Evolutionary conservation across 2,888 invertebrate species (phyloP), one percentile per base, ranked within the genome.

Genomic region (Odontomyia ornata): DNA sequence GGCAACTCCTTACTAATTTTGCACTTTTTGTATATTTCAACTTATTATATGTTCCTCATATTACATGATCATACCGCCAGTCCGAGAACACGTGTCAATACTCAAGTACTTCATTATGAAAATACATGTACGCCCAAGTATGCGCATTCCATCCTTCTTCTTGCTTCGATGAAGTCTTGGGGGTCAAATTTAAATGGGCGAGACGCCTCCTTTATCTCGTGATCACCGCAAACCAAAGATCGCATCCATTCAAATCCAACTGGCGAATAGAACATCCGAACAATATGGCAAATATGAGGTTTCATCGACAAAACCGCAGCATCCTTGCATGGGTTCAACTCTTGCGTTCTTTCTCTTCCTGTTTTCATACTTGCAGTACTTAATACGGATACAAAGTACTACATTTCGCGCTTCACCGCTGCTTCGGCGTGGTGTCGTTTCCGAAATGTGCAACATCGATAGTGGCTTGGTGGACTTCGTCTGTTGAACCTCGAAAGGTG

Each of bases 391-490:
- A 65, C 65, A 1, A 65, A 65, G 36, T 65, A 65, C 30, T 13
- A 65, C 65, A 36, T 65, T 43, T 65, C n/a, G 52, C 18, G 52
- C 52, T 52, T 4, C 52, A 52, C 18, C 36, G 9, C 9, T 36
- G 36, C 36, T 5, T 9, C 36, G 15, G 13, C n/a, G 36, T 18
- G 43, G 11, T 36, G 36, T 30, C 3, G 28, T 65, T 36, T 65
- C n/a, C 65, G 9, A 65, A 65, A 65, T 21, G 65, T 65, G 65
- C 43, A 65, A n/a, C 36, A 36, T 36, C 36, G 5, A 36, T 36
- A 36, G 5, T 36, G 5, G 36, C 36, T 9, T 9, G 36, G 9
- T 9, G 36, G 36, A 36, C 5, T 9, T 52, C n/a, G 13, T 60
- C 23, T 18, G 18, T 60, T 60, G 60, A 60, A 23, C 25, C 60